These are phyloP conservation scores for Seriola rivoliana DNA, from an alignment of 2,113 vertebrate genomes.

Conservation along the genomic window DNA sequence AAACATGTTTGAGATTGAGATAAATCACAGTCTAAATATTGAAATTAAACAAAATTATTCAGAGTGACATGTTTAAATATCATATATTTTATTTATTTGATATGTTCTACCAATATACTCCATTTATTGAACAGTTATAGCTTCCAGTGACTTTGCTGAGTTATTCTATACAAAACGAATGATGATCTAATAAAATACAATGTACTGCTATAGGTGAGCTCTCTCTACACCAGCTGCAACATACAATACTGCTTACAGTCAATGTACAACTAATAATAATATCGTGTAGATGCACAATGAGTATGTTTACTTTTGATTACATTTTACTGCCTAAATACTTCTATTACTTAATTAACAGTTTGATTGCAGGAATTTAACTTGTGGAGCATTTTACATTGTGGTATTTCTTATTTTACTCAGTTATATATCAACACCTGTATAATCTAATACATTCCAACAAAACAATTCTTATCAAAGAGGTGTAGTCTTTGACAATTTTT, in stretches of 20 bases:
- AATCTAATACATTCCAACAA: too few species aligned
- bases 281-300: neutral
- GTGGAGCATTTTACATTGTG: too few species aligned
- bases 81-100: neutral
- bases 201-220: neutral
- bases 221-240: too few species aligned
- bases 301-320: too few species aligned
- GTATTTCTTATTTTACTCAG: too few species aligned
- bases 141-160: neutral
- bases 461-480: too few species aligned
- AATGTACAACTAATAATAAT: neutral
- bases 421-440: too few species aligned
- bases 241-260: neutral
- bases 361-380: too few species aligned
- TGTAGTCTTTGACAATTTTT: too few species aligned
- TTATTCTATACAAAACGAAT: neutral
- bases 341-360: too few species aligned
- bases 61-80: neutral
- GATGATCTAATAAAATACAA: neutral
- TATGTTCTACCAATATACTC: neutral
- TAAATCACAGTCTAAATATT: neutral
- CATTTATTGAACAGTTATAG: neutral
- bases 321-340: too few species aligned
- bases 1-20: slow-evolving; percentile 7
- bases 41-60: neutral